Conservation (phyloP, 2,797 vertebrate genomes). For the Balearica regulorum region DNA sequence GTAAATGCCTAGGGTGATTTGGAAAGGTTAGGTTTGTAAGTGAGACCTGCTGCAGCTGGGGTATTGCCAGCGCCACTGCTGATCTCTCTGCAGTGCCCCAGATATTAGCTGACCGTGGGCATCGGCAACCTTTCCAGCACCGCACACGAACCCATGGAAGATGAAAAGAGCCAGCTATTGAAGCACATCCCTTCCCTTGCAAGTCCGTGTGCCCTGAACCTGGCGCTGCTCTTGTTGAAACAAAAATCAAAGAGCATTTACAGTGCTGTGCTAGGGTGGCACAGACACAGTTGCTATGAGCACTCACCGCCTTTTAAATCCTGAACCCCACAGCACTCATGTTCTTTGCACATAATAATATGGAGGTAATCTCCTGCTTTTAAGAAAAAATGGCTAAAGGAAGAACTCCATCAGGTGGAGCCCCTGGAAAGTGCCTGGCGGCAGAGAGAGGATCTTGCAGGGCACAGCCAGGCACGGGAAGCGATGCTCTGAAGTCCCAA, state of each 20-base stretch:
- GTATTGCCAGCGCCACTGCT: neutral
- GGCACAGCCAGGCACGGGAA: neutral
- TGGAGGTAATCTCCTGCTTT: neutral
- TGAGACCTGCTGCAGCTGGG: neutral
- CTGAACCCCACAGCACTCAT: neutral
- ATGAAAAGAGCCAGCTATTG: neutral
- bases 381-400: neutral
- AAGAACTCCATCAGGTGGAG: neutral
- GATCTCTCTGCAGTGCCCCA: neutral
- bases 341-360: neutral
- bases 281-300: neutral
- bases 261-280: neutral
- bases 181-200: neutral
- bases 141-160: accelerated
- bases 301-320: neutral
- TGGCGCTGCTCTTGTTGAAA: neutral
- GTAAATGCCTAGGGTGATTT: neutral
- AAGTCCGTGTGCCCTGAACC: neutral
- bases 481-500: neutral
- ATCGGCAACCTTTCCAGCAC: neutral
- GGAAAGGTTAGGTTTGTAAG: neutral
- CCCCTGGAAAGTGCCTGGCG: neutral
- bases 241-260: neutral
- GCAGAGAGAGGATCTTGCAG: neutral
- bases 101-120: neutral